Conservation (phyloP, 2,888 invertebrate species). For the Koerneria pararmatus region DNA sequence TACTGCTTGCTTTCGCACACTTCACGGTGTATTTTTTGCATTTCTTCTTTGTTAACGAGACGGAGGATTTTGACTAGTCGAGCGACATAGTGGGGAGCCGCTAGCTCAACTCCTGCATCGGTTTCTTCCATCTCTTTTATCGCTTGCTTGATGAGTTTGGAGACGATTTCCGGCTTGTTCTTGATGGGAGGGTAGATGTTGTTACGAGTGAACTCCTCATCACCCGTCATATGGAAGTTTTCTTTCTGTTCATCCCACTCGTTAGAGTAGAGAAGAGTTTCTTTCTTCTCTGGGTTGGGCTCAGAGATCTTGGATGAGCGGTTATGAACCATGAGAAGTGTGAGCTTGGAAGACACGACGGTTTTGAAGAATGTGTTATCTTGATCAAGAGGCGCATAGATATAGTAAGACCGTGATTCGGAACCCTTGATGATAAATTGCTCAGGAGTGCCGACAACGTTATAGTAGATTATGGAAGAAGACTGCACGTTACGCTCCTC, state of each 20-base stretch:
- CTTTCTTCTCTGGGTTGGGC: slow-evolving; percentile 24
- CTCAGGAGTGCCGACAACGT: background rate
- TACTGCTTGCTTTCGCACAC: slow-evolving; percentile 19
- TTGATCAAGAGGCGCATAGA: slow-evolving; percentile 11
- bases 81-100: slow-evolving; percentile 30
- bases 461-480: slow-evolving; percentile 35
- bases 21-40: slow-evolving; percentile 30
- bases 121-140: slow-evolving; percentile 16
- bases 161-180: slow-evolving; percentile 32
- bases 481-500: slow-evolving; percentile 19
- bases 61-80: slow-evolving; percentile 43
- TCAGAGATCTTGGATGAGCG: background rate
- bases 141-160: slow-evolving; percentile 10
- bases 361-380: slow-evolving; percentile 21
- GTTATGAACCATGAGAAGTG: slow-evolving; percentile 7
- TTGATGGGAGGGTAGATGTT: slow-evolving; percentile 29
- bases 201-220: slow-evolving; percentile 30
- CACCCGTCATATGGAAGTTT: slow-evolving; percentile 47
- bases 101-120: slow-evolving; percentile 16
- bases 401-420: slow-evolving; percentile 23
- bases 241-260: slow-evolving; percentile 39
- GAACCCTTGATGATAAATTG: slow-evolving; percentile 23
- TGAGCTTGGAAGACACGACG: slow-evolving; percentile 12
- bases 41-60: slow-evolving; percentile 32
- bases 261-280: slow-evolving; percentile 40